Evolutionary conservation across 2,888 invertebrate species (phyloP).

Genomic region (Philereme vetulata): DNA sequence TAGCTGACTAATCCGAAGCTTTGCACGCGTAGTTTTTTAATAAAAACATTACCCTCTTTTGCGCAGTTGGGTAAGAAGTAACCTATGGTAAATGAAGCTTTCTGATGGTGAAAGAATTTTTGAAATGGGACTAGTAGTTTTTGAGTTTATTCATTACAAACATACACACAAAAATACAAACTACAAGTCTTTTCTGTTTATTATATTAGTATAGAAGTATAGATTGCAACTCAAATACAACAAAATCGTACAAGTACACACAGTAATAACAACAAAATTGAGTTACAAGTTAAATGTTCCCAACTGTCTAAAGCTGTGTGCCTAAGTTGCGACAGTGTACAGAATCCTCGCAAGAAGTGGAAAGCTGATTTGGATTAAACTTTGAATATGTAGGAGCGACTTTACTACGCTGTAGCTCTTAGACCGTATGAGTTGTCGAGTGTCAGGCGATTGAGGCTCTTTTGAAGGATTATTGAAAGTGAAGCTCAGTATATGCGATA

Average conservation of each 20-base stretch:
- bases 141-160: no score
- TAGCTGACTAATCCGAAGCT: no score
- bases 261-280: constrained; percentile 24
- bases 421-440: constrained; percentile 30
- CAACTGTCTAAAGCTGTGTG: constrained; percentile 29
- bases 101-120: no score
- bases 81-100: no score
- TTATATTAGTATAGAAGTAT: no score
- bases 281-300: constrained; percentile 30
- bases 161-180: no score
- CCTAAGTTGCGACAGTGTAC: constrained; percentile 30
- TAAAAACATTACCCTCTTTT: no score
- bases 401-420: constrained; percentile 39
- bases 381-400: constrained; percentile 70
- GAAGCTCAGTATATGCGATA: neutral
- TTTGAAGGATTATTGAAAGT: constrained; percentile 27
- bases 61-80: no score
- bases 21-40: no score
- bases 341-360: constrained; percentile 49
- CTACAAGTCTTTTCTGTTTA: no score
- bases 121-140: no score
- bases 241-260: constrained; percentile 6
- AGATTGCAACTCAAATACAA: neutral
- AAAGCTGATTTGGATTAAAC: constrained; percentile 75
- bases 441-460: constrained; percentile 25